Evolutionary conservation across 1,140 invertebrate genomes (phyloP).

Genomic region (Zelostemma sp.): DNA sequence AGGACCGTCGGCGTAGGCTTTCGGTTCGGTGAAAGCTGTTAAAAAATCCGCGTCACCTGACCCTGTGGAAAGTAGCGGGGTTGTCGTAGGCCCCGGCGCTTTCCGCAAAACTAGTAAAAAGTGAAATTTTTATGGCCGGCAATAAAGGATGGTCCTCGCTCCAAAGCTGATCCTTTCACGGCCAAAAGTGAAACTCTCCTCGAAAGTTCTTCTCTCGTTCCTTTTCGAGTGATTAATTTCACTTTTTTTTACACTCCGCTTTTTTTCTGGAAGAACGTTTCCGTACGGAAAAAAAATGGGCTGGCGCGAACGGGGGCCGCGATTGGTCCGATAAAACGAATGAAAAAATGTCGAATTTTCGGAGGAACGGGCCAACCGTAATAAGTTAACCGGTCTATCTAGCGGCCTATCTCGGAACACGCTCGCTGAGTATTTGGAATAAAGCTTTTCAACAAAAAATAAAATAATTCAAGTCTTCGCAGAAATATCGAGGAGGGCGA

Average conservation of each 20-base stretch:
- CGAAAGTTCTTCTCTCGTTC: not conserved
- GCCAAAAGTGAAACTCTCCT: not conserved
- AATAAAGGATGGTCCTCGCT: conserved; percentile 16
- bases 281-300: not conserved
- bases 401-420: conserved; percentile 45
- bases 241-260: not conserved
- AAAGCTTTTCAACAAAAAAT: conserved; percentile 37
- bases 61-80: conserved; percentile 24
- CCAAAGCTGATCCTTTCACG: not conserved
- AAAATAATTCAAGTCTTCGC: conserved; percentile 35
- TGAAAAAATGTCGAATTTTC: conserved; percentile 37
- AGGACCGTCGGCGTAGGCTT: conserved; percentile 2
- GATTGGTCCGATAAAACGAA: conserved; percentile 40
- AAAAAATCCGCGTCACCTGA: conserved; percentile 32
- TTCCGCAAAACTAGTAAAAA: conserved; percentile 52
- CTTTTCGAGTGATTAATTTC: conserved; percentile 6
- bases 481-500: conserved; percentile 16
- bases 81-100: conserved; percentile 20
- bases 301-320: conserved; percentile 15
- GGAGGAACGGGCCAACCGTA: conserved; percentile 44
- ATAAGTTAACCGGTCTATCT: conserved; percentile 52
- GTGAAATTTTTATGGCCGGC: conserved; percentile 59
- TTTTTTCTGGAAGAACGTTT: not conserved
- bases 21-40: conserved; percentile 43
- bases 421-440: conserved; percentile 36